A percentile compares a stretch with the other conserved stretches of the same genome.
Evolutionary conservation across 2,797 vertebrate genomes (phyloP).

Genomic region (Melanotaenia trifasciata): DNA sequence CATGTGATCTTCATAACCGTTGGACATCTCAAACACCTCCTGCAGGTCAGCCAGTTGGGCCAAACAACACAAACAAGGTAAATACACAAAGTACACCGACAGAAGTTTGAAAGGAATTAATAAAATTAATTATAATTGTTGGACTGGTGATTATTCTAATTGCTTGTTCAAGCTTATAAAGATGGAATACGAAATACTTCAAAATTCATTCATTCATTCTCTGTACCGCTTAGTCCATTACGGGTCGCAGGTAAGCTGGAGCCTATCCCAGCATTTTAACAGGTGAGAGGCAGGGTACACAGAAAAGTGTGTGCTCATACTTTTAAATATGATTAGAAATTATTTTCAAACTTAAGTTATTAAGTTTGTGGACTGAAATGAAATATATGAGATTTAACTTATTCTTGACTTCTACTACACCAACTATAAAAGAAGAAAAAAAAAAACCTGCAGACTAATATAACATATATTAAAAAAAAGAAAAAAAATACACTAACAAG

Average conservation of each 20-base stretch:
- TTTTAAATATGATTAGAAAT: not conserved
- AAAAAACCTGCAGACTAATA: too few species aligned
- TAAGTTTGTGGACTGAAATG: not conserved
- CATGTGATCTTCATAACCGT: slow-evolving; percentile 99
- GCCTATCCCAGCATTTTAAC: too few species aligned
- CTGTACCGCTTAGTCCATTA: too few species aligned
- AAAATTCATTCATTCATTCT: too few species aligned
- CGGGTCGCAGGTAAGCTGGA: too few species aligned
- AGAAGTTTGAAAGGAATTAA: not conserved
- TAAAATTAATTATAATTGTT: not conserved
- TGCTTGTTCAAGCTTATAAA: not conserved
- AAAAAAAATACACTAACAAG: too few species aligned
- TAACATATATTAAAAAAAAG: too few species aligned
- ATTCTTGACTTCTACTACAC: too few species aligned
- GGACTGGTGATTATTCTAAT: not conserved
- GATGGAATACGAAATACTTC: not conserved
- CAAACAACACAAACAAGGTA: slow-evolving; percentile 34
- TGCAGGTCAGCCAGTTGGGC: slow-evolving; percentile 65
- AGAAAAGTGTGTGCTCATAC: too few species aligned
- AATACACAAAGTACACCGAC: not conserved
- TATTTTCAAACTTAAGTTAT: not conserved
- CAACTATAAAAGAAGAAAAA: not conserved
- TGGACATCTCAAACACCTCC: slow-evolving; percentile 94
- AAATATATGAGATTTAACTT: not conserved
- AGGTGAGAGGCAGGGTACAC: too few species aligned